A percentile compares a stretch with the other conserved stretches of the same genome.
These are phyloP conservation scores for Sebastiscus albofasciatus DNA, from an alignment of 2,797 vertebrate genomes.

Conservation along the genomic window DNA sequence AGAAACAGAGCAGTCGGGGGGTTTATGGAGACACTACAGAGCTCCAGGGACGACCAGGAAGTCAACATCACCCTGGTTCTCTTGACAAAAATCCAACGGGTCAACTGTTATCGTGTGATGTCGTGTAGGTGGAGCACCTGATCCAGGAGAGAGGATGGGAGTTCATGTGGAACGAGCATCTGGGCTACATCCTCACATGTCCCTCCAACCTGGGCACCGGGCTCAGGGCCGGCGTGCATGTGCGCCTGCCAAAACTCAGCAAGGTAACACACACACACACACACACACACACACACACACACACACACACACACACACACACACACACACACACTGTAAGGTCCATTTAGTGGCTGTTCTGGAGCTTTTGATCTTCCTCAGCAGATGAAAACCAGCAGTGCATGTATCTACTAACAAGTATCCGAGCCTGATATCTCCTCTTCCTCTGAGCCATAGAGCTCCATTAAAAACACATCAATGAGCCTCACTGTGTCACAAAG, in stretches of 20 bases:
- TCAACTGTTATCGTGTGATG: not conserved
- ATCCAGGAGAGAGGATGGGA: slow-evolving; percentile 96
- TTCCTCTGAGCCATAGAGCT: no score
- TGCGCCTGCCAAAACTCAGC: slow-evolving; percentile 90
- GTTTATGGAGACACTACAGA: no score
- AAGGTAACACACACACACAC: slow-evolving; percentile 77
- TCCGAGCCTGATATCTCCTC: no score
- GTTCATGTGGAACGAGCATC: slow-evolving; percentile 95
- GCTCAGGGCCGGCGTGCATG: slow-evolving; percentile 91
- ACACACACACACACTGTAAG: no score
- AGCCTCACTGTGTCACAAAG: not conserved
- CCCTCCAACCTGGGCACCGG: slow-evolving; percentile 95
- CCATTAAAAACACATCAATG: not conserved
- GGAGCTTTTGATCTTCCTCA: not conserved
- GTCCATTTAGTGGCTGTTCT: not conserved
- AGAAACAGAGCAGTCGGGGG: not conserved
- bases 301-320: not conserved
- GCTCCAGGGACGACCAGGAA: no score
- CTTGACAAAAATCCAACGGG: not conserved
- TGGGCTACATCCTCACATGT: slow-evolving; percentile 93
- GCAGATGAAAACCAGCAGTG: no score
- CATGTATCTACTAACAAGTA: no score
- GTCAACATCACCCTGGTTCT: no score
- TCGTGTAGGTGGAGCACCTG: slow-evolving; percentile 88
- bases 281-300: no score